Evolutionary conservation across 2,113 vertebrate genomes (phyloP).

Genomic region (Bucco capensis): DNA sequence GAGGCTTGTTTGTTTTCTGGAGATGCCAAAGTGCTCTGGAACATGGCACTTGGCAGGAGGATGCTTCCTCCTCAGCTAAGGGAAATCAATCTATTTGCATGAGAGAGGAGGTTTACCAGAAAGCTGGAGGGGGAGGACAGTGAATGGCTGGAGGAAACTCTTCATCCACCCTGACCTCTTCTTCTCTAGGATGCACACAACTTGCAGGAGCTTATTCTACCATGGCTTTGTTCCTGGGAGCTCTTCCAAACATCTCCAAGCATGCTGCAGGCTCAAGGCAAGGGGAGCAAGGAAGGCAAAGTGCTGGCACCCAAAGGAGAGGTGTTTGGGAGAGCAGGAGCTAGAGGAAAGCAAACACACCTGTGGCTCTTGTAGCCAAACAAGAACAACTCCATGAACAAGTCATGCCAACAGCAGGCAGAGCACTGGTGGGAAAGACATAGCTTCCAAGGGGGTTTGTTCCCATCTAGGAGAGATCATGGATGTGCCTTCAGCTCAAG

Average conservation of each 20-base stretch:
- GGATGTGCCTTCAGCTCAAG: fast-evolving
- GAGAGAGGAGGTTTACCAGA: not conserved
- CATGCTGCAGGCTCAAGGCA: fast-evolving
- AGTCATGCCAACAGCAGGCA: fast-evolving
- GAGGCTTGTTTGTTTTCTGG: conserved; percentile 17
- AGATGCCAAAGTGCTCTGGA: conserved; percentile 17
- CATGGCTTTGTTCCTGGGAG: fast-evolving
- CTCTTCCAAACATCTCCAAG: not conserved
- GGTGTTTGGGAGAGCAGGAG: not conserved
- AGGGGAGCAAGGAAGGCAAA: fast-evolving
- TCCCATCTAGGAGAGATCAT: fast-evolving
- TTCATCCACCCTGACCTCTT: not conserved
- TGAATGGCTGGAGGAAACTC: not conserved
- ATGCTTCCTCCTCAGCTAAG: not conserved
- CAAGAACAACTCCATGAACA: fast-evolving
- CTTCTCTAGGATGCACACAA: not conserved
- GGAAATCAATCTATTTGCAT: not conserved
- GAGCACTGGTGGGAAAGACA: not conserved
- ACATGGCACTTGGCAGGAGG: conserved; percentile 28
- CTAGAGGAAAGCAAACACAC: not conserved
- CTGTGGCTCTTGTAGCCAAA: not conserved
- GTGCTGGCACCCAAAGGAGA: no score
- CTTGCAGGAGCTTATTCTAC: no score
- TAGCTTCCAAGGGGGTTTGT: fast-evolving
- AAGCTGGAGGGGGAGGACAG: not conserved